phyloP scores from a whole-genome alignment of 2,113 vertebrate species.

The western clawed frog (Xenopus tropicalis) region DNA sequence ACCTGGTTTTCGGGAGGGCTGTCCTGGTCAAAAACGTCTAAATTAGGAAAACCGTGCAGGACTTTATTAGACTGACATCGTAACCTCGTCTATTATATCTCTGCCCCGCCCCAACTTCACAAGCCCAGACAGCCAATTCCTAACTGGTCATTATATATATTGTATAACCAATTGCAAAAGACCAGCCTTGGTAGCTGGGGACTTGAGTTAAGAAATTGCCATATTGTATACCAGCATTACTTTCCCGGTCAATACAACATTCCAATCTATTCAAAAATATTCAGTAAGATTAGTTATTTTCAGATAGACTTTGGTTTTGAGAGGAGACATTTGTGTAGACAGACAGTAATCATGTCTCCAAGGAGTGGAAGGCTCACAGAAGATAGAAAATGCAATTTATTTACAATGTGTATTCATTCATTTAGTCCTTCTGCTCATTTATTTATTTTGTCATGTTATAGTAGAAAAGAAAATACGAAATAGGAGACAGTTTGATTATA shows the following conservation, averaged over 20 bases:
- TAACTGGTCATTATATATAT: too few species aligned
- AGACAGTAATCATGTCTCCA: constrained; percentile 13
- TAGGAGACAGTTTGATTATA: constrained; percentile 36
- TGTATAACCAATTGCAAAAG: too few species aligned
- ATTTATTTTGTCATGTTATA: constrained; percentile 40
- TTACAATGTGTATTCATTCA: constrained; percentile 26
- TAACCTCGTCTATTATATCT: too few species aligned
- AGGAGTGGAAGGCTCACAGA: constrained; percentile 7
- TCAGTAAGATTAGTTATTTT: background rate
- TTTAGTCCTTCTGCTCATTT: constrained; percentile 32
- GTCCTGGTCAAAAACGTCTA: too few species aligned
- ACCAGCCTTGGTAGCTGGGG: too few species aligned
- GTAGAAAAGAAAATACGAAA: constrained; percentile 14
- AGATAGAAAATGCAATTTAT: constrained; percentile 2
- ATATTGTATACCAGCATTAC: background rate
- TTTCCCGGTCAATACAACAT: background rate
- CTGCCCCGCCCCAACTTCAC: too few species aligned
- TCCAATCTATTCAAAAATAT: background rate
- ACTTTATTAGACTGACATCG: too few species aligned
- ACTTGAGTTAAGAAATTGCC: too few species aligned
- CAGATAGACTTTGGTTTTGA: background rate
- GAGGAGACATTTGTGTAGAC: background rate
- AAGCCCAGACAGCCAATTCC: too few species aligned
- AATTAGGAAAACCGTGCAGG: too few species aligned
- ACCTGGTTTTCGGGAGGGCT: too few species aligned